These are phyloP conservation scores for Apodemus speciosus DNA, from an alignment of 2,113 vertebrate species.

Conservation along the genomic window DNA sequence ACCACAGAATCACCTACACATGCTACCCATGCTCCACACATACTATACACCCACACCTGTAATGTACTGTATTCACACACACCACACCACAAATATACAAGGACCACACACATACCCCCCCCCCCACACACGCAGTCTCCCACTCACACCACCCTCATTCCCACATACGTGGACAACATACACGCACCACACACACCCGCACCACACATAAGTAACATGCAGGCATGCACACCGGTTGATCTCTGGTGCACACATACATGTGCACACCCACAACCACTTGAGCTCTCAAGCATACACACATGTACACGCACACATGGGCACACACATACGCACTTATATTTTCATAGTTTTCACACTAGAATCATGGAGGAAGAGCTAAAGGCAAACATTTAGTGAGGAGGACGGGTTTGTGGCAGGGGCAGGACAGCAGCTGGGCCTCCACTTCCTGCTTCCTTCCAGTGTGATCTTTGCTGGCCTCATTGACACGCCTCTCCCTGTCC, in stretches of 20 bases:
- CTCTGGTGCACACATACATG: neutral
- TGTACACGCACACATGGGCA: no score
- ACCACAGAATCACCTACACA: neutral
- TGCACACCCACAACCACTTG: neutral
- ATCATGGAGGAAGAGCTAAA: neutral
- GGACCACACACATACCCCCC: no score
- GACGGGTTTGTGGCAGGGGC: neutral
- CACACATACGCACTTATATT: neutral
- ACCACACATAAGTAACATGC: neutral
- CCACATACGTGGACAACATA: neutral
- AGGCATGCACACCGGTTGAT: neutral
- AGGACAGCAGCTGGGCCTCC: neutral
- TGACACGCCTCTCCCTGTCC: no score
- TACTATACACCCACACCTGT: neutral
- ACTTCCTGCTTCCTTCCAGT: rapidly evolving
- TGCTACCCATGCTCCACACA: no score
- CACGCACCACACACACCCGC: neutral
- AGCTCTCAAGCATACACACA: neutral
- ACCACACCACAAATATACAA: neutral
- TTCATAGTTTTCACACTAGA: neutral
- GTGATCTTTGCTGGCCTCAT: neutral
- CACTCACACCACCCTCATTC: neutral
- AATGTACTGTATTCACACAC: neutral
- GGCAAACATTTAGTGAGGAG: neutral
- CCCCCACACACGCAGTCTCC: neutral